Conservation (phyloP, 1,140 invertebrate genomes). For the Drosophila kohkoa region DNA sequence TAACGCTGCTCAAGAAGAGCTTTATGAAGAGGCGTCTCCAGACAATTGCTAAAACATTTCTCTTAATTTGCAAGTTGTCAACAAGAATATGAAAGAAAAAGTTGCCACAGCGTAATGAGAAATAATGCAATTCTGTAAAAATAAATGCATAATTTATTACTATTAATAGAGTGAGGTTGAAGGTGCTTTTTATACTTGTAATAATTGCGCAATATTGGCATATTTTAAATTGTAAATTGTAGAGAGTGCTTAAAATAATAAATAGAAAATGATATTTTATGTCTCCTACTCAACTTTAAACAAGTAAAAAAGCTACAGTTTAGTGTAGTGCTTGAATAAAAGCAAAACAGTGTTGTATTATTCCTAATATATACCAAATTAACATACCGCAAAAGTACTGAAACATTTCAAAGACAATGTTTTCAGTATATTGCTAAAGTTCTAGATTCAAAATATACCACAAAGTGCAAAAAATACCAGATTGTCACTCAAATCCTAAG, state of each 20-base stretch:
- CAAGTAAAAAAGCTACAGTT: neutral
- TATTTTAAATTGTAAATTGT: no score
- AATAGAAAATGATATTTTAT: neutral
- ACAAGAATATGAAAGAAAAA: conserved; percentile 9
- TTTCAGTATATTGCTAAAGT: no score
- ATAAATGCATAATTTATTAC: conserved; percentile 2
- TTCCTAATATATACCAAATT: no score
- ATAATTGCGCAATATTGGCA: neutral
- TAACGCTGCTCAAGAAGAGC: conserved; percentile 11
- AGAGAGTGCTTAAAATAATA: no score
- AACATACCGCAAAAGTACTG: no score
- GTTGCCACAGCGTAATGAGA: neutral
- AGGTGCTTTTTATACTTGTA: neutral
- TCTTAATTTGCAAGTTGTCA: conserved; percentile 63
- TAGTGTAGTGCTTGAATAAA: no score
- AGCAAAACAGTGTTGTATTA: no score
- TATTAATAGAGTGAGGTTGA: neutral
- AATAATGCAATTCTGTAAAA: conserved; percentile 1
- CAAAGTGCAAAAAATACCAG: no score
- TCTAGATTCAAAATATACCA: no score
- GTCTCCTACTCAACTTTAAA: neutral
- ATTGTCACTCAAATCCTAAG: no score
- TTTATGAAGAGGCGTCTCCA: conserved; percentile 54
- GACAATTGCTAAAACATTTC: conserved; percentile 55
- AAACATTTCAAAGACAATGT: no score